A percentile compares a stretch with the other conserved stretches of the same genome.
These are phyloP conservation scores for Hyppa rectilinea DNA, from an alignment of 2,888 invertebrate genomes.

Conservation along the genomic window DNA sequence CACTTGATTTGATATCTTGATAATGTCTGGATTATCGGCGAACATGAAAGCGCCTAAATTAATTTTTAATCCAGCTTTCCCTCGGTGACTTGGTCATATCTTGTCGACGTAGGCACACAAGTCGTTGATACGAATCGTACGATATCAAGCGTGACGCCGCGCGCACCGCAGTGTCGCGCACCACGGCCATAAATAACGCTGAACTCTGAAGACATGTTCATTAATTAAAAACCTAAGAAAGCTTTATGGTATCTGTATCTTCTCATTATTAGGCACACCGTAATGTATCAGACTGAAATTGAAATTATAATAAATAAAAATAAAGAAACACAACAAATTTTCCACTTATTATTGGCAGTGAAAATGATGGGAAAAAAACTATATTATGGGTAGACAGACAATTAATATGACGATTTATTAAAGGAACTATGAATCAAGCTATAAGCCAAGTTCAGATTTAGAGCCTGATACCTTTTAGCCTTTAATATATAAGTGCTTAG, in stretches of 20 bases:
- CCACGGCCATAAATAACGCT: slow-evolving; percentile 66
- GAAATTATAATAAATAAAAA: slow-evolving; percentile 8
- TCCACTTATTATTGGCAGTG: background rate
- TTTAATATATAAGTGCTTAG: slow-evolving; percentile 18
- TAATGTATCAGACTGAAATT: slow-evolving; percentile 12
- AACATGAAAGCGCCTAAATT: slow-evolving; percentile 89
- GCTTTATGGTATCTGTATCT: slow-evolving; percentile 48
- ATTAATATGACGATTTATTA: slow-evolving; percentile 22
- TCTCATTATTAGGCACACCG: slow-evolving; percentile 25
- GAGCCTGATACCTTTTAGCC: slow-evolving; percentile 22
- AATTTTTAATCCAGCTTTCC: slow-evolving; percentile 89
- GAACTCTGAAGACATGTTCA: slow-evolving; percentile 65
- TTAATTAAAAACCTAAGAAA: slow-evolving; percentile 59
- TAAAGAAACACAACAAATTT: background rate
- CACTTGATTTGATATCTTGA: slow-evolving; percentile 89
- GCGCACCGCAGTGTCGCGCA: slow-evolving; percentile 38
- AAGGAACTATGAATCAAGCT: slow-evolving; percentile 19
- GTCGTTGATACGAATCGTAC: slow-evolving; percentile 70
- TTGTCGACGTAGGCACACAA: slow-evolving; percentile 79
- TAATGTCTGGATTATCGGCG: slow-evolving; percentile 89
- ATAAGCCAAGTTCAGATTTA: slow-evolving; percentile 31
- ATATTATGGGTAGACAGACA: background rate
- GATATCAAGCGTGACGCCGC: slow-evolving; percentile 71
- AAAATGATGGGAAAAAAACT: slow-evolving; percentile 10
- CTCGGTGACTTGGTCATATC: slow-evolving; percentile 82